Base-by-base conservation (phyloP, 1,140 invertebrate species). In the Drosophila hydei region DNA sequence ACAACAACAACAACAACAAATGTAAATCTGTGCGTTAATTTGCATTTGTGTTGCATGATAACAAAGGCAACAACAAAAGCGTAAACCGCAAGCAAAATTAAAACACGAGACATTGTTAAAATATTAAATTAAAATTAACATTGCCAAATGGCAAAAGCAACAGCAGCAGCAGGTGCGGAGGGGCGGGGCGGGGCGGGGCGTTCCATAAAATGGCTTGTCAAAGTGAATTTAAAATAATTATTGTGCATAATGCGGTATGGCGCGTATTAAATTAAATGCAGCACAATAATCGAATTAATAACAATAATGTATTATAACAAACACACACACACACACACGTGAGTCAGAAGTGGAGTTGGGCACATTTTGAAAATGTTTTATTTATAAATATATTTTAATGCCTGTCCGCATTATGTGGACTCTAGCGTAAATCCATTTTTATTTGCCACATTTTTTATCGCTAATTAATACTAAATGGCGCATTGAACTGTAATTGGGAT, bases 221-320 rank as follows among this genome's bases (percentile, higher is more conserved):
- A 89, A 89, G 85, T 84, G 85, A 89, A 89, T 89, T 89, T 89
- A 89, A 89, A 89, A 89, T 89, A 89, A 89, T 89, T 84, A 88
- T 87, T 75, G 77, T 63, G 79, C 70, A 89, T 84, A 75, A 89
- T 89, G 79, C 78, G 74, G 65, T 75, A 50, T 68, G 74, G 70
- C 73, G 76, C 74, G 85, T 89, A 89, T 89, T 89, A 89, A 89
- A 89, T 89, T 88, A 88, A 88, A 88, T 84, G 84, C 79, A 68
- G 52, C 78, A 87, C 72, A 83, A 87, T 81, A 88, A 90, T 71
- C 72, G 87, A 77, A 90, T 85, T 89, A 89, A 90, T 85, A 79
- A 87, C 67, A 78, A 78, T 75, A 75, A 76, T 58, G 56, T 40
- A 67, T 76, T 50, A 61, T 50, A 72, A 60, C 38, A 69, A 40